phyloP scores from a whole-genome alignment of 2,797 vertebrate genomes.

The Chloroceryle amazona region DNA sequence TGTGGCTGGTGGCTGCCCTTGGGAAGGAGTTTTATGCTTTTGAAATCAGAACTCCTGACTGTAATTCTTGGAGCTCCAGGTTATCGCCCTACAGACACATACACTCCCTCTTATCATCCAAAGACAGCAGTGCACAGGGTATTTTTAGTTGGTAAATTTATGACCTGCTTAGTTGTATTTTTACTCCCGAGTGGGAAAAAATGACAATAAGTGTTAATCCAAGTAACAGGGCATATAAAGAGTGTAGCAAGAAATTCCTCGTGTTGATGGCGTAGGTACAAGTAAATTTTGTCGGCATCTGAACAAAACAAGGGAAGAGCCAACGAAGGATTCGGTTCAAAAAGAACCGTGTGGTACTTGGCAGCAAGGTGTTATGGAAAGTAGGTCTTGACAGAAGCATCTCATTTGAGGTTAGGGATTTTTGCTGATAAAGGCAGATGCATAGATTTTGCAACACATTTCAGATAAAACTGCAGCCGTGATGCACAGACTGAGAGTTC shows the following conservation, averaged over 20 bases:
- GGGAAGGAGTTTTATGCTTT: not conserved
- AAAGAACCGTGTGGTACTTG: not conserved
- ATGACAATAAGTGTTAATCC: not conserved
- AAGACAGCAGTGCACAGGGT: not conserved
- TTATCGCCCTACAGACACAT: not conserved
- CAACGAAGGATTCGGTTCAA: not conserved
- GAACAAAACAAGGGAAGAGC: not conserved
- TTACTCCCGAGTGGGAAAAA: not conserved
- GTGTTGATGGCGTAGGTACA: fast-evolving
- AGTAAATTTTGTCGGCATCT: not conserved
- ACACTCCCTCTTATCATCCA: not conserved
- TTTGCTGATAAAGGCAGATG: not conserved
- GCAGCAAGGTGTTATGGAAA: not conserved
- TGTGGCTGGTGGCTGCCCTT: not conserved
- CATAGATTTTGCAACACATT: not conserved
- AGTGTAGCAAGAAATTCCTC: fast-evolving
- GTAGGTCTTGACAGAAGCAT: not conserved
- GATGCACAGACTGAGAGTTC: not conserved
- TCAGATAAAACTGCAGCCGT: not conserved
- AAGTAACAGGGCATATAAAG: no score
- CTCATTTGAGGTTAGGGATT: not conserved
- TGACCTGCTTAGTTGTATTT: not conserved
- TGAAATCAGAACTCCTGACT: not conserved
- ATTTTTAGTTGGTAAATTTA: not conserved
- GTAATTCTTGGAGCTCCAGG: not conserved